Evolutionary conservation across 2,797 vertebrate species (phyloP).

Genomic region (Carcharodon carcharias): DNA sequence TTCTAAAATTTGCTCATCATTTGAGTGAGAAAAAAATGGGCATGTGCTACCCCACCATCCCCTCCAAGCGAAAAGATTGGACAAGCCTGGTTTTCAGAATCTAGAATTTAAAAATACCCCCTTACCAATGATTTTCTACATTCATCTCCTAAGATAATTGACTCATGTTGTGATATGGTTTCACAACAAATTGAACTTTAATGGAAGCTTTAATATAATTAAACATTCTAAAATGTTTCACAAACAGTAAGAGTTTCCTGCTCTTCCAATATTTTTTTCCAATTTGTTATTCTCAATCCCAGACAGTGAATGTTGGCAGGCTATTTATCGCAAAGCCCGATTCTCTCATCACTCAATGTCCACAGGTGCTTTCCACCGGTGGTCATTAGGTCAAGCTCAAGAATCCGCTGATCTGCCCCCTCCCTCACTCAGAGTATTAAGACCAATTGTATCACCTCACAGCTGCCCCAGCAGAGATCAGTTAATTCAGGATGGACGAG

Average conservation of each 20-base stretch:
- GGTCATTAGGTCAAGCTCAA: not conserved
- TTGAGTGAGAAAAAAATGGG: too few species aligned
- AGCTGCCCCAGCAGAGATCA: not conserved
- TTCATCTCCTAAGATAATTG: not conserved
- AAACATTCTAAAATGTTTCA: not conserved
- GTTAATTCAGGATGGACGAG: not conserved
- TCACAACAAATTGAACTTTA: not conserved
- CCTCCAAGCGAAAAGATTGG: too few species aligned
- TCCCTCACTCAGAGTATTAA: not conserved
- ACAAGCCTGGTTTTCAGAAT: not conserved
- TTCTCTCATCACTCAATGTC: not conserved
- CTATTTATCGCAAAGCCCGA: not conserved
- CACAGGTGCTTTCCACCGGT: not conserved
- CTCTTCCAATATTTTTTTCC: not conserved
- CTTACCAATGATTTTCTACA: not conserved
- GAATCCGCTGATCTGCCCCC: not conserved
- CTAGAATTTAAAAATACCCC: not conserved
- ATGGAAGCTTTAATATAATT: not conserved
- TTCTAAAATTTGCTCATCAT: too few species aligned
- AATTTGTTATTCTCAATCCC: not conserved
- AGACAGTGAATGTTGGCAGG: not conserved
- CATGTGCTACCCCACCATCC: too few species aligned
- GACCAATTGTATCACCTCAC: not conserved
- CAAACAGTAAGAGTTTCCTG: not conserved
- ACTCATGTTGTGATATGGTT: not conserved